Conservation (phyloP, 2,797 vertebrate species). For the Sandelia bainsii region DNA sequence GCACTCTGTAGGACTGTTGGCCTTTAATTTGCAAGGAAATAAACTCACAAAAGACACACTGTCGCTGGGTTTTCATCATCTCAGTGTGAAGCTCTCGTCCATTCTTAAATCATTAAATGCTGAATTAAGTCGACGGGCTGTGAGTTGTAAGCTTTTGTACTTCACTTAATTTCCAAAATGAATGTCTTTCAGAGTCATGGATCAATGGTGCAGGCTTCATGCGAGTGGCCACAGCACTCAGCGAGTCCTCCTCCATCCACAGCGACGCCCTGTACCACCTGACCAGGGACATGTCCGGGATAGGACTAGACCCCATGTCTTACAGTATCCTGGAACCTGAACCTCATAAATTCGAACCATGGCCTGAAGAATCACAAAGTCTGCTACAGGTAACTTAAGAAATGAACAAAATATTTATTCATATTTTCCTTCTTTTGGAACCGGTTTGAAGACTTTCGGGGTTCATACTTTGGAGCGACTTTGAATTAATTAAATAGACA, state of each 20-base stretch:
- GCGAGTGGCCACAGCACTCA: slow-evolving; percentile 73
- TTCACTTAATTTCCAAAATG: background rate
- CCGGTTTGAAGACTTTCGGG: background rate
- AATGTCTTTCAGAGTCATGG: slow-evolving; percentile 62
- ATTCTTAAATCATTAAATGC: no score
- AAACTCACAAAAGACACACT: no score
- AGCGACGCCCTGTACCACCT: slow-evolving; percentile 83
- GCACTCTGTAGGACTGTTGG: no score
- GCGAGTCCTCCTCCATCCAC: slow-evolving; percentile 79
- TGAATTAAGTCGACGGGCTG: no score
- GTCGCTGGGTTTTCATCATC: no score
- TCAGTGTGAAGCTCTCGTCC: no score
- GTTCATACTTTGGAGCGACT: background rate
- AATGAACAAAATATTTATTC: background rate
- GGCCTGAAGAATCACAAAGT: slow-evolving; percentile 46
- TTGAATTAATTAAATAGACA: no score
- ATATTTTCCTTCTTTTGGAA: background rate
- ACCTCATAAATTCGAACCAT: slow-evolving; percentile 24
- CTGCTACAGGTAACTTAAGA: slow-evolving; percentile 55
- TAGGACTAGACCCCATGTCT: slow-evolving; percentile 57
- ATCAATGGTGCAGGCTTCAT: slow-evolving; percentile 36
- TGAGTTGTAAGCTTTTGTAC: background rate
- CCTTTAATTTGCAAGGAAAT: no score
- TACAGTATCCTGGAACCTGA: slow-evolving; percentile 47
- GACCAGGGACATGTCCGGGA: slow-evolving; percentile 69